Base-by-base conservation (phyloP, 1,140 invertebrate genomes). In the Muscidifurax raptorellus region DNA sequence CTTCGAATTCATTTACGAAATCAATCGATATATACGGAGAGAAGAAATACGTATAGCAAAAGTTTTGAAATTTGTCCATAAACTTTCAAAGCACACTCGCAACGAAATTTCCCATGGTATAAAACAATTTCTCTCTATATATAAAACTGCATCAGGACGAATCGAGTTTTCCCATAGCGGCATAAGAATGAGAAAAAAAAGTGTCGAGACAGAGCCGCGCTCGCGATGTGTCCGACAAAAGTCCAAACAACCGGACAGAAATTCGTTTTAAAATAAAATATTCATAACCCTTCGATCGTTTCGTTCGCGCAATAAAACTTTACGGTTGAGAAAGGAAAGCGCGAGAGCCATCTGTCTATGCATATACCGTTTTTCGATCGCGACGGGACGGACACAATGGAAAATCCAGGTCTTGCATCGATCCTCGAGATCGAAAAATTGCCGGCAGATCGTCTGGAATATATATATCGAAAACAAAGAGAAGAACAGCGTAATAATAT, bases 261-360 rank as follows among this genome's bases (percentile, higher is more conserved):
- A 76, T 76, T 44, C 59, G 81, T 66, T 82, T 82, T 76, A 76
- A 76, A 76, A 76, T 82, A 76, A 76, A 82, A 82, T 67, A 82
- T 82, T 82, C 72, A 82, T 76, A 82, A 67, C n/a, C 47, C 22
- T 44, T 75, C 36, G 72, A 76, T 66, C 52, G 36, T 67, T 75
- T 64, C 40, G 47, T 47, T 66, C 81, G 32, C 36, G 72, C 59
- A 67, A 76, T 82, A 82, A 82, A 82, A 82, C 32, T 82, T 76
- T 76, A 76, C 69, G 72, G 72, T 82, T 82, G 52, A 67, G 72
- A 82, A 82, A 76, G 47, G 80, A 82, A 75, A 82, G 80, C 47
- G 47, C 52, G 52, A 18, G 52, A 59, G 13, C 71, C 69, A 74
- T 75, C 71, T 71, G 52, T 82, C 71, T 28, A 79, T 66, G 52